A percentile compares a stretch with the other conserved stretches of the same genome.
Evolutionary conservation across 64 coral and sea anemone species (phyloP).

Genomic region (Catalaphyllia jardinei): DNA sequence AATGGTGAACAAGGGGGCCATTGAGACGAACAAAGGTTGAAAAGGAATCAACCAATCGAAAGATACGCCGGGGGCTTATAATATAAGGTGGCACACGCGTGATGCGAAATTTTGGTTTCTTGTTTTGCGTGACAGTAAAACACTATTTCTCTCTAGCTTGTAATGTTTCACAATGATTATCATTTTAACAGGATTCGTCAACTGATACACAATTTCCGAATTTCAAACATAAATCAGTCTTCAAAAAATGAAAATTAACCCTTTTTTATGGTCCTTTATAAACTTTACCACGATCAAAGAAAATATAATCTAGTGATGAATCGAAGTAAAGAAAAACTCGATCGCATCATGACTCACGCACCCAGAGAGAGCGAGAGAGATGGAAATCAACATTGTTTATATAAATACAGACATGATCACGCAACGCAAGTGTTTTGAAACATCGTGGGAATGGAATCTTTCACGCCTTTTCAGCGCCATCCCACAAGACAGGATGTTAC

Average conservation of each 20-base stretch:
- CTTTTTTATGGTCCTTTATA: neutral
- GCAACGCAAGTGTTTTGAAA: constrained; percentile 5
- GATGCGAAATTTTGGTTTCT: constrained; percentile 35
- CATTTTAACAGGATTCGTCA: neutral
- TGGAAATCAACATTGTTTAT: constrained; percentile 1
- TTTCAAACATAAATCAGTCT: neutral
- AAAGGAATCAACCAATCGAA: constrained; percentile 19
- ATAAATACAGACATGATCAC: constrained; percentile 47
- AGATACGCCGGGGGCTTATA: neutral
- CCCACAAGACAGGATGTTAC: constrained; percentile 20
- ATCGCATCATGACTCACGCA: neutral
- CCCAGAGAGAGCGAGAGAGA: too few species aligned
- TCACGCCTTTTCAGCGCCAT: neutral
- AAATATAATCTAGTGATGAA: neutral
- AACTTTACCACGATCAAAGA: neutral
- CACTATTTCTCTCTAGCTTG: neutral
- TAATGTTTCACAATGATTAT: neutral
- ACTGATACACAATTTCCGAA: neutral
- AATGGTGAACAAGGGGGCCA: constrained; percentile 48
- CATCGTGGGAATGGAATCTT: constrained; percentile 10
- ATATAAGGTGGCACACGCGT: neutral
- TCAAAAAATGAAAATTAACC: neutral
- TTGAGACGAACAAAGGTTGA: constrained; percentile 54
- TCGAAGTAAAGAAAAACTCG: neutral
- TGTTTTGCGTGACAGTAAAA: constrained; percentile 34